These are phyloP conservation scores for Xenopus laevis DNA, from an alignment of 2,113 vertebrate genomes.

Conservation along the genomic window DNA sequence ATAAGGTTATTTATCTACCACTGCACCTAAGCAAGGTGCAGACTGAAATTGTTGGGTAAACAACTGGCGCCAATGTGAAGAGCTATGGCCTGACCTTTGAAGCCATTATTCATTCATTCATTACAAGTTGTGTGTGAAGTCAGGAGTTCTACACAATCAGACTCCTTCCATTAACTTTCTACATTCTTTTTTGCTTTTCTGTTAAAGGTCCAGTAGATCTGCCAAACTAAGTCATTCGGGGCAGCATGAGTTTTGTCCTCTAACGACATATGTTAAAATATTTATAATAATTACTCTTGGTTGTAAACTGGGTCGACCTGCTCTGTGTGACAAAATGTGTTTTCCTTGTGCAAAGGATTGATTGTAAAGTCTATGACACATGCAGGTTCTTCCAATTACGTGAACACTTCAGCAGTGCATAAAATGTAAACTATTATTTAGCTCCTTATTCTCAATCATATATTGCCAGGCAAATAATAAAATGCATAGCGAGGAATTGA, in stretches of 20 bases:
- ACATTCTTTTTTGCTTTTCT: slow-evolving; percentile 6
- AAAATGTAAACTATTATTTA: no score
- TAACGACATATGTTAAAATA: slow-evolving; percentile 14
- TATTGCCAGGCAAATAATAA: no score
- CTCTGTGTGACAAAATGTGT: slow-evolving; percentile 7
- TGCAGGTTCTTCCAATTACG: neutral
- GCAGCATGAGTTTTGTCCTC: slow-evolving; percentile 1
- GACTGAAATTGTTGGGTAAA: slow-evolving; percentile 18
- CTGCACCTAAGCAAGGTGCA: neutral
- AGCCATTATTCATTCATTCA: slow-evolving; percentile 34
- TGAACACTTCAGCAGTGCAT: neutral
- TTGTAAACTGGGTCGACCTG: slow-evolving; percentile 7
- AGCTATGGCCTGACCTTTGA: slow-evolving; percentile 18
- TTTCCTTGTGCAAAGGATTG: slow-evolving; percentile 2
- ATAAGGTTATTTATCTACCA: slow-evolving; percentile 12
- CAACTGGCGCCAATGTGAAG: slow-evolving; percentile 9
- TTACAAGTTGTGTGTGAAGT: slow-evolving; percentile 18
- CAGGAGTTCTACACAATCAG: slow-evolving; percentile 1
- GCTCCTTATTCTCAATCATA: no score
- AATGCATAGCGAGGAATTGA: no score
- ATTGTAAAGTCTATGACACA: slow-evolving; percentile 8
- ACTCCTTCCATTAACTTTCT: slow-evolving; percentile 4
- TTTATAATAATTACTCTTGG: slow-evolving; percentile 21
- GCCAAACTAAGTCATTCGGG: neutral
- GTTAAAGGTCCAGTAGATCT: slow-evolving; percentile 23